Conservation (phyloP, 2,113 vertebrate genomes). For the Sula dactylatra region DNA sequence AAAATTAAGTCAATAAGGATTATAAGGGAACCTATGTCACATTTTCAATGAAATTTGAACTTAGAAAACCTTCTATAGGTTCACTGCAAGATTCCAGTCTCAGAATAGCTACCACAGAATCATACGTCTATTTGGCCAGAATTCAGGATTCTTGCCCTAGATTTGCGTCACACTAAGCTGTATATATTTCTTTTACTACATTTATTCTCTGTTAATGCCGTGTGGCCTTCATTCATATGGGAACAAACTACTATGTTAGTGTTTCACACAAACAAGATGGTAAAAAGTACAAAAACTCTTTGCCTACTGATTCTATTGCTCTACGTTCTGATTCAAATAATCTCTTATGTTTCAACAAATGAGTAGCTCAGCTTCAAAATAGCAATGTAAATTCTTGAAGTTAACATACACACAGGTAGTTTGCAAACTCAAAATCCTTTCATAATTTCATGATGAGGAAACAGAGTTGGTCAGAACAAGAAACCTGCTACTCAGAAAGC, state of each 20-base stretch:
- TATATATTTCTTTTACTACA: not conserved
- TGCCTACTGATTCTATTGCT: not conserved
- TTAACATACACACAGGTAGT: not conserved
- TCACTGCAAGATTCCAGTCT: not conserved
- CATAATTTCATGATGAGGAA: not conserved
- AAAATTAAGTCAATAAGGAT: not conserved
- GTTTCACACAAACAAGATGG: not conserved
- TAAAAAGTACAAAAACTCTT: not conserved
- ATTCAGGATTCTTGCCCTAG: not conserved
- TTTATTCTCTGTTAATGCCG: not conserved
- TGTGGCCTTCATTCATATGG: not conserved
- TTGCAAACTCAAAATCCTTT: not conserved
- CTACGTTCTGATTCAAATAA: not conserved
- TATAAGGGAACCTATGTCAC: not conserved
- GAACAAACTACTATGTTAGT: not conserved
- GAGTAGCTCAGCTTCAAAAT: not conserved
- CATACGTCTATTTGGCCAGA: not conserved
- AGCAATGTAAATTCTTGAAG: not conserved
- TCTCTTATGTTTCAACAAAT: not conserved
- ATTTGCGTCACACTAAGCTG: not conserved
- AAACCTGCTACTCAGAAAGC: not conserved
- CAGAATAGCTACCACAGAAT: not conserved
- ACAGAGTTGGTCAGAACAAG: not conserved
- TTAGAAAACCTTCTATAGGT: not conserved
- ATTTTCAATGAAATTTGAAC: not conserved